Conservation (phyloP, 2,888 invertebrate species). For the Polyploca ridens region DNA sequence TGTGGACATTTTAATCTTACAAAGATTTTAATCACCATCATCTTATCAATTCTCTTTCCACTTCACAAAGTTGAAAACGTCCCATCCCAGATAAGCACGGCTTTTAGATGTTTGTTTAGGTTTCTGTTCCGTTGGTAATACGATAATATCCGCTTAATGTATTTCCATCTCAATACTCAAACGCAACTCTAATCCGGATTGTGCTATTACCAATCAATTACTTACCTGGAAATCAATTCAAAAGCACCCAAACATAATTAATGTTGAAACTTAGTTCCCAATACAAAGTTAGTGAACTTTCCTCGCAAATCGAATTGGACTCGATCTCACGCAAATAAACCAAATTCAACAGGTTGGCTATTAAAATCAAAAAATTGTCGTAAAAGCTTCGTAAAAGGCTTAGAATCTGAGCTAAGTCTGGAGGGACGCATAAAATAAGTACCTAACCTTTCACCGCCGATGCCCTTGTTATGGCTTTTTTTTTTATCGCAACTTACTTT, state of each 20-base stretch:
- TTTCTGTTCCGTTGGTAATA: constrained; percentile 15
- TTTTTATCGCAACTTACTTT: neutral
- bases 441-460: too few species aligned
- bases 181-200: neutral
- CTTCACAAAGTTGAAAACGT: constrained; percentile 12
- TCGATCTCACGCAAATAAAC: constrained; percentile 36
- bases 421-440: too few species aligned
- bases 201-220: too few species aligned
- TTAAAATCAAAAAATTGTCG: constrained; percentile 41
- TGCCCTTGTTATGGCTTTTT: neutral
- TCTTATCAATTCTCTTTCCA: constrained; percentile 25
- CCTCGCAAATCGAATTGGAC: constrained; percentile 35
- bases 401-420: constrained; percentile 18
- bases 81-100: constrained; percentile 24
- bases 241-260: too few species aligned
- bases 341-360: constrained; percentile 59
- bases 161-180: constrained; percentile 1
- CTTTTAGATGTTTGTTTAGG: constrained; percentile 27
- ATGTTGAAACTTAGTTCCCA: too few species aligned
- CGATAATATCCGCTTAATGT: neutral
- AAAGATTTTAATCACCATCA: constrained; percentile 22
- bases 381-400: too few species aligned
- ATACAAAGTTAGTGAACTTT: too few species aligned
- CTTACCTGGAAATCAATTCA: too few species aligned
- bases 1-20: constrained; percentile 34